Base-by-base conservation (phyloP, 2,888 invertebrate genomes). In the Ischnura elegans region DNA sequence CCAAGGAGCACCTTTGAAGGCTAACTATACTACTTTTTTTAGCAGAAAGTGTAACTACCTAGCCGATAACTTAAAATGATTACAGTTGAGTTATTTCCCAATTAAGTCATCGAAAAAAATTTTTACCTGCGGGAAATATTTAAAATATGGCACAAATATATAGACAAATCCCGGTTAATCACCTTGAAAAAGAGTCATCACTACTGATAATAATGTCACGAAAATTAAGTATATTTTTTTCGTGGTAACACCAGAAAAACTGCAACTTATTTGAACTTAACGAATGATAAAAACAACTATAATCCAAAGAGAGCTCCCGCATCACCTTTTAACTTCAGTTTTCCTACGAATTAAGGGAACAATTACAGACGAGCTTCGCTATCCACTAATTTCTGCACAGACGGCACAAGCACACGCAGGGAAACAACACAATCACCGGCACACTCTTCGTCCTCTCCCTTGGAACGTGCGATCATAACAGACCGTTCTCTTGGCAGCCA, bases 401-500 rank as follows among this genome's bases (percentile, higher is more conserved):
- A n/a, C 36, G 42, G 21, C 43, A 86, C 61, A 36, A 90, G 66
- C 61, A 90, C 55, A 61, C 43, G 43, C 10, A 3, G 19, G 13
- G n/a, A n/a, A n/a, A n/a, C n/a, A n/a, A 43, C 90, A 90, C 90
- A 66, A 90, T 90, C 90, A 90, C 90, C 90, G 90, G 90, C 90
- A 90, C 90, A 90, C 90, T 61, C 90, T 90, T 43, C 55, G 90
- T 61, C 90, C 61, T 90, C 90, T 90, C n/a, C 90, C 90, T n/a
- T 66, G 42, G 90, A 61, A 61, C 61, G 90, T 66, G 43, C 90
- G 61, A 90, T 90, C 90, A 90, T 61, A 90, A 90, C 90, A 90
- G 55, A 90, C 90, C 90, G 90, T 90, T 90, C 90, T 90, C 90
- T 61, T 66, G 90, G 90, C 90, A 90, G 90, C 90, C 90, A 90